Base-by-base conservation (phyloP, 1,140 invertebrate species). In the Piezodorus guildinii region DNA sequence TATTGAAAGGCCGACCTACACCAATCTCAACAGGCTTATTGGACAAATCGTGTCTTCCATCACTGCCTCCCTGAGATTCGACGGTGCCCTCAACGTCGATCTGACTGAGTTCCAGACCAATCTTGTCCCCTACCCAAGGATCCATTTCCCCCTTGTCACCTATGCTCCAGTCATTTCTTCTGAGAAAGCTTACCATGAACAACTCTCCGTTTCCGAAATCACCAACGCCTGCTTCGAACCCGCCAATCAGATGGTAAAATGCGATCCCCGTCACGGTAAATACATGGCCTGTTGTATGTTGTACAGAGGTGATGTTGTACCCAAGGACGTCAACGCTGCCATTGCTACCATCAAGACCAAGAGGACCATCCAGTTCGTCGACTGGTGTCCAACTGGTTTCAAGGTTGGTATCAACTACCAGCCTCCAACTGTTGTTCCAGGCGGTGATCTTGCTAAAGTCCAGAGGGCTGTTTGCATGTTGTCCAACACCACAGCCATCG, bases 181-280 rank as follows among this genome's bases (percentile, higher is more conserved):
- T 63, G 88, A 89, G 73, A 90, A 90, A 75, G 87, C 89, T 25
- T 88, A 88, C 78, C 87, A 90, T 73, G 87, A 90, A 73, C 83
- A 86, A 71, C 75, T 88, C 62, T 85, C 84, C 19, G 86, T 94
- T 19, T 82, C 84, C 49, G 90, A 93, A 73, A 91, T 94, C 58
- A 81, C 78, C 23, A 78, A 71, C 39, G 70, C 70, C 21, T 60
- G 59, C 23, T 60, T 60, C 21, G 59, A 60, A 45, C 59, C 59
- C 86, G 83, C 85, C 69, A 93, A 90, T 77, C 90, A 92, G 79
- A 91, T 92, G 90, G 89, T 92, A 16, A 93, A 91, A 75, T 92
- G 90, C 74, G 88, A 92, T 74, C 89, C 90, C 12, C 81, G 88
- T 69, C 85, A 89, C 74, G 90, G 90, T 65, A 92, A 93, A 72